These are phyloP conservation scores for Platyrinchus mystaceus DNA, from an alignment of 2,797 vertebrate species.

Conservation along the genomic window DNA sequence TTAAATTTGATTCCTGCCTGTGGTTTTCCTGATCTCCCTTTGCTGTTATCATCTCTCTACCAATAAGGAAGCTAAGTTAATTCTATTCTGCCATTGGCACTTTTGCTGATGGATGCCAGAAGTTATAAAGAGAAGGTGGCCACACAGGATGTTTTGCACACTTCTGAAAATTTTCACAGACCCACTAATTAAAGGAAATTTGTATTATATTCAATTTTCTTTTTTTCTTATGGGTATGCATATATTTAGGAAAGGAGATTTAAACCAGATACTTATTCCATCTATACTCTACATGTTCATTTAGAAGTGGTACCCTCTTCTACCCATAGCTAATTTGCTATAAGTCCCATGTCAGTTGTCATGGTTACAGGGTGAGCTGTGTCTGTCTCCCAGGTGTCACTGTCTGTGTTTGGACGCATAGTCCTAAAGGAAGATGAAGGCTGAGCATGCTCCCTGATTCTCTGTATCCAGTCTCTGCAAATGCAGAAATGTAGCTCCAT, in stretches of 20 bases:
- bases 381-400: not conserved
- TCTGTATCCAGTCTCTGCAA: not conserved
- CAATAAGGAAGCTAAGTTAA: not conserved
- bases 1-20: not conserved
- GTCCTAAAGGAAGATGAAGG: not conserved
- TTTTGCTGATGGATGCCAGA: slow-evolving; percentile 8
- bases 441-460: not conserved
- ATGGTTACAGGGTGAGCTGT: not conserved
- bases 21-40: not conserved
- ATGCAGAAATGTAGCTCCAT: not conserved
- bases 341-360: not conserved
- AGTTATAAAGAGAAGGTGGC: not conserved
- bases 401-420: not conserved
- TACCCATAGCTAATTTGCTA: not conserved
- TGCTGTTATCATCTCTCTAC: not conserved
- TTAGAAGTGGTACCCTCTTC: not conserved
- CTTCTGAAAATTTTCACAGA: not conserved
- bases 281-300: not conserved
- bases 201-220: not conserved
- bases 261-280: not conserved
- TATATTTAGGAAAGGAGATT: not conserved
- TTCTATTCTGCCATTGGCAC: not conserved
- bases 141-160: not conserved
- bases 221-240: not conserved
- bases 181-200: not conserved